Evolutionary conservation across 2,113 vertebrate species (phyloP), one percentile per base, ranked within the genome.

Genomic region (Oreochromis tanganicae): DNA sequence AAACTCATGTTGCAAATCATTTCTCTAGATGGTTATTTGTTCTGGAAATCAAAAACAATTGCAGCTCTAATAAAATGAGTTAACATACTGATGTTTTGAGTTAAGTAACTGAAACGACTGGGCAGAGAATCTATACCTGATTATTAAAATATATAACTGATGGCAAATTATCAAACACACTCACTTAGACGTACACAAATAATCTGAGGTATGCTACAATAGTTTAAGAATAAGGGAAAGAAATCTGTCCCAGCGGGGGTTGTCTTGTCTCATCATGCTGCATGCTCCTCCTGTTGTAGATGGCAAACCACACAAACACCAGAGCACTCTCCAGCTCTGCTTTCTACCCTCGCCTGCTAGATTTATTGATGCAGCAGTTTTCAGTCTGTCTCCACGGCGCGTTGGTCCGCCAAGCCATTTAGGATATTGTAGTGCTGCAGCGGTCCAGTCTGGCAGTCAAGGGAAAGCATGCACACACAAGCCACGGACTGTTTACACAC

Each of bases 291-390:
- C 52, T 43, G 46, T 68, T 59, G 48, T 21, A 56, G 43, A 83
- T 11, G 41, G 17, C 5, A 52, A 36, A 52, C 10, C 46, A 14
- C 83, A 88, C 55, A 80, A 27, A 86, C 68, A 57, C 17, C 36
- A 29, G 5, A 17, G 59, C 38, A 24, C 73, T 43, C 71, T 38
- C 19, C 19, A 21, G 75, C 81, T 84, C 56, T 75, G 73, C 81
- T 79, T 52, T 75, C 68, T 2, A 54, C 80, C 16, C 66, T 89
- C 14, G 12, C 24, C 81, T 54, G 36, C 55, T 66, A 82, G 87
- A 92, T 92, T 93, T 92, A 94, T 91, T 1, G 83, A 93, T 91
- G 93, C 90, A 90, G 89, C 92, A 93, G 11, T 89, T 91, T 91
- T 86, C 82, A 80, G 84, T 79, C 85, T 11, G 84, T 83, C 75